phyloP scores from a whole-genome alignment of 2,797 vertebrate genomes.

The Coreius guichenoti region DNA sequence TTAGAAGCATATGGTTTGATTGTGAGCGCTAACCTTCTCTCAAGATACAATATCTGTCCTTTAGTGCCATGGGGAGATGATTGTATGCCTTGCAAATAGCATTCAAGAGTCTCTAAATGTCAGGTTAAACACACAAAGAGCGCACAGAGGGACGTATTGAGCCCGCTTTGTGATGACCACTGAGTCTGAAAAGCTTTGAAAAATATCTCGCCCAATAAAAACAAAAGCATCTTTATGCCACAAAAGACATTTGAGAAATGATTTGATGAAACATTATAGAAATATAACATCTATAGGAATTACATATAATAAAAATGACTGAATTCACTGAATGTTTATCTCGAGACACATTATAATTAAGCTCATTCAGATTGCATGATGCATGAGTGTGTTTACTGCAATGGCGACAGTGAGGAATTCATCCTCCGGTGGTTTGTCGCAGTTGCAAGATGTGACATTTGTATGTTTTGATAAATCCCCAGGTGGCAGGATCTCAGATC shows the following conservation, averaged over 20 bases:
- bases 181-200: not conserved
- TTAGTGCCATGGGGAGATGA: not conserved
- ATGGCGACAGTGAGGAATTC: not conserved
- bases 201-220: not conserved
- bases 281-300: not conserved
- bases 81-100: constrained; percentile 8
- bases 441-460: constrained; percentile 6
- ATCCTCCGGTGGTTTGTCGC: not conserved
- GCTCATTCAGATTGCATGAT: not conserved
- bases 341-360: not conserved
- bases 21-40: not conserved
- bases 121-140: constrained; percentile 29
- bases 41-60: constrained; percentile 1
- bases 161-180: not conserved
- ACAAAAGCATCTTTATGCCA: not conserved
- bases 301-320: not conserved
- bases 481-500: constrained; percentile 40
- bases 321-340: not conserved
- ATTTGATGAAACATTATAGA: not conserved
- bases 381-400: not conserved
- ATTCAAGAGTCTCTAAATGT: constrained; percentile 36
- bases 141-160: not conserved
- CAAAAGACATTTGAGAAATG: not conserved
- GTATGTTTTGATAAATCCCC: constrained; percentile 16
- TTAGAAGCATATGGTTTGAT: not conserved